Conservation (phyloP, 53 echinoderm and acorn worm species). For the Hippasteria phrygiana region DNA sequence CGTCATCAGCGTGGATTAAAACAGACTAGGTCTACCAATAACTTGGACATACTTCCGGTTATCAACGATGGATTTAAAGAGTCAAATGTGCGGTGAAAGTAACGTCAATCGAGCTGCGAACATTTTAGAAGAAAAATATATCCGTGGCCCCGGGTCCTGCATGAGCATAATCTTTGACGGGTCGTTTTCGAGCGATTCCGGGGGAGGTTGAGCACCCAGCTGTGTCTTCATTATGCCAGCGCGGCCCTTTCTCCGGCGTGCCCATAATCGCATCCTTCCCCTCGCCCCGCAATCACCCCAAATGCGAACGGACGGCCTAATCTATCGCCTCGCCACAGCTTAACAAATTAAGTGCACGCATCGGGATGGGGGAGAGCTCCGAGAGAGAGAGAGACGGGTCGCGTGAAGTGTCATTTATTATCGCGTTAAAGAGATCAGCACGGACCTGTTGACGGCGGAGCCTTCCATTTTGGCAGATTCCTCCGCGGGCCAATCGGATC, state of each 20-base stretch:
- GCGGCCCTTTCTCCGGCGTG: neutral
- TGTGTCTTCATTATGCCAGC: neutral
- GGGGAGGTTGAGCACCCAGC: neutral
- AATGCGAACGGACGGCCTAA: conserved; percentile 56
- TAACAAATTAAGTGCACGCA: conserved; percentile 68
- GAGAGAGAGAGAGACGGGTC: neutral
- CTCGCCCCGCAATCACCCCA: neutral
- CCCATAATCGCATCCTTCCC: neutral
- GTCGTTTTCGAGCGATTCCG: conserved; percentile 18
- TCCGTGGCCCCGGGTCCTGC: neutral
- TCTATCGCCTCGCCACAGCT: conserved; percentile 44
- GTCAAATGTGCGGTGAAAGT: too few relatives aligned
- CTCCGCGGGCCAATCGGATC: conserved; percentile 3
- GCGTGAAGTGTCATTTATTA: conserved; percentile 50
- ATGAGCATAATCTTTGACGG: neutral
- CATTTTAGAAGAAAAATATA: too few relatives aligned
- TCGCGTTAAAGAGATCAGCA: conserved; percentile 16
- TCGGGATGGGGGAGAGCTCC: neutral
- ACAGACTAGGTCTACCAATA: too few relatives aligned
- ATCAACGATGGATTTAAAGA: too few relatives aligned
- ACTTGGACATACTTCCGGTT: too few relatives aligned
- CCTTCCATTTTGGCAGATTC: too few relatives aligned
- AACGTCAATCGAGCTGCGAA: too few relatives aligned
- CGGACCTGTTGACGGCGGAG: conserved; percentile 45
- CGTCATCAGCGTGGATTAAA: too few relatives aligned